Percentiles rank a stretch among this genome's conserved stretches.
Conservation (phyloP, 37 sponge, comb jelly and placozoan genomes). For the Eunapius fragilis region DNA sequence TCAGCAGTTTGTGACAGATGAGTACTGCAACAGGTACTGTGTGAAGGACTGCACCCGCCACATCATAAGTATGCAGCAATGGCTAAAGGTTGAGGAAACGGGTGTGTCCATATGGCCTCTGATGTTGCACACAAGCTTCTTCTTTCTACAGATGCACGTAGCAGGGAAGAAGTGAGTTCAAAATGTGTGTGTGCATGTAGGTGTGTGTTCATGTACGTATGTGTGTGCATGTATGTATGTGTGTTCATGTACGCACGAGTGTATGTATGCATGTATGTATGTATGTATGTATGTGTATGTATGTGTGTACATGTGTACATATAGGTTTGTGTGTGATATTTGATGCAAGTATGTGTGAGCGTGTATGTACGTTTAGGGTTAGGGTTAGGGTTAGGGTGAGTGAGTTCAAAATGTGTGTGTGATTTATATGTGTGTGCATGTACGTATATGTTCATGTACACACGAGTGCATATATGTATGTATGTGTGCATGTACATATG, state of each 20-base stretch:
- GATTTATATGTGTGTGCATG: too few species aligned
- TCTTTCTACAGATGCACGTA: slow-evolving; percentile 65
- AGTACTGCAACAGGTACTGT: slow-evolving; percentile 76
- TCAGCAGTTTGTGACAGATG: slow-evolving; percentile 72
- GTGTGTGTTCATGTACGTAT: background rate
- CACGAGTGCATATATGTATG: too few species aligned
- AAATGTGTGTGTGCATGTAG: background rate
- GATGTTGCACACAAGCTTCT: slow-evolving; percentile 60
- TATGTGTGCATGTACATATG: too few species aligned
- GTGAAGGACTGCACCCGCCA: slow-evolving; percentile 45
- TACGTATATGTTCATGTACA: too few species aligned
- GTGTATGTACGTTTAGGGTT: too few species aligned
- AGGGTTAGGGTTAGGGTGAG: too few species aligned
- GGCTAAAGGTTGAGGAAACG: slow-evolving; percentile 24
- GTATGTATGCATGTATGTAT: background rate
- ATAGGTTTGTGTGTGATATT: too few species aligned
- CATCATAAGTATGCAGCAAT: slow-evolving; percentile 52
- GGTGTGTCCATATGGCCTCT: slow-evolving; percentile 57
- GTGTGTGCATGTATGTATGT: background rate
- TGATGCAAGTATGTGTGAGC: too few species aligned
- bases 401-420: too few species aligned
- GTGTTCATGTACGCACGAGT: background rate
- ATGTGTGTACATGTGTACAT: background rate
- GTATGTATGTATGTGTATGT: background rate
- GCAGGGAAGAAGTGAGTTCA: slow-evolving; percentile 59